phyloP scores from a whole-genome alignment of 2,797 vertebrate species.

The Fistularia tabacaria region DNA sequence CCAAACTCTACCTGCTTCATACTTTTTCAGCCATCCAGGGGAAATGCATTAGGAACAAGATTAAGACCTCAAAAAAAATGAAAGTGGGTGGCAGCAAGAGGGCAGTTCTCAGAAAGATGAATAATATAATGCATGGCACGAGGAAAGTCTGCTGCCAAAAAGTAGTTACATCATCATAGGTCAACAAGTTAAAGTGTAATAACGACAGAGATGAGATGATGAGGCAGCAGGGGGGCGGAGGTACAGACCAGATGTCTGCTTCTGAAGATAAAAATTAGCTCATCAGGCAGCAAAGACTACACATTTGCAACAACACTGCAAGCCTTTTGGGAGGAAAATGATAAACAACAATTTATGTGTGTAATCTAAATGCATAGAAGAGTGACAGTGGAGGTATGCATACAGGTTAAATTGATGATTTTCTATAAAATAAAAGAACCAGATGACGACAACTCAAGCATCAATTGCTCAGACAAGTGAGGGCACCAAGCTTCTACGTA shows the following conservation, averaged over 20 bases:
- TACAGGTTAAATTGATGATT: too few species aligned
- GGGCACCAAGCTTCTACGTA: conserved; percentile 32
- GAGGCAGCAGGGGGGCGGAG: conserved; percentile 35
- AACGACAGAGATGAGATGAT: conserved; percentile 60
- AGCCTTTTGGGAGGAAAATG: neutral
- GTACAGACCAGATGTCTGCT: conserved; percentile 59
- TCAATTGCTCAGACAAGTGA: conserved; percentile 24
- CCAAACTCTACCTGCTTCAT: conserved; percentile 27
- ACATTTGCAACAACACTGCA: conserved; percentile 19
- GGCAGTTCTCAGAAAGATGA: conserved; percentile 41
- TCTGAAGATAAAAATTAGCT: conserved; percentile 57
- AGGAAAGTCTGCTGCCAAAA: conserved; percentile 60
- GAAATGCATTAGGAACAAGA: conserved; percentile 53
- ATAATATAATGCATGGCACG: conserved; percentile 36
- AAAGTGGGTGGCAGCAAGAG: conserved; percentile 18
- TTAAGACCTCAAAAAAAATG: conserved; percentile 43
- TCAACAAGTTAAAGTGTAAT: conserved; percentile 66
- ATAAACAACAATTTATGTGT: neutral
- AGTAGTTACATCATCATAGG: conserved; percentile 68
- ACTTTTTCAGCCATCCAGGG: conserved; percentile 26
- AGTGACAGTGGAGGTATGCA: too few species aligned
- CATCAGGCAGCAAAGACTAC: conserved; percentile 15
- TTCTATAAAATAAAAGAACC: conserved; percentile 7
- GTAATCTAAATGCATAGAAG: neutral
- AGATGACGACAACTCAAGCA: conserved; percentile 16